Conservation (phyloP, 1,140 invertebrate species). For the Calephelis nemesis region DNA sequence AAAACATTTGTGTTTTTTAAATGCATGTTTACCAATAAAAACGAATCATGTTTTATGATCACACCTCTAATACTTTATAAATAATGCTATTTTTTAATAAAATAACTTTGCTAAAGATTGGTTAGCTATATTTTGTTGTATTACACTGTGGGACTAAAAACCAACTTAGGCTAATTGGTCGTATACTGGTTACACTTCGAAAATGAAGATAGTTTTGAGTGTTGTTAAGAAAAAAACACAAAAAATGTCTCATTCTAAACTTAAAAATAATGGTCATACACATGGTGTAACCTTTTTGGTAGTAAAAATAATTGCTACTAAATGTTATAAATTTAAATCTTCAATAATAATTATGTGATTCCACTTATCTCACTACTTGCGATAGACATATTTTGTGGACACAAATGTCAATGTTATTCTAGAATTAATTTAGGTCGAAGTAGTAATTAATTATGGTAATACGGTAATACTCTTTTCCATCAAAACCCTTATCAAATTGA, state of each 20-base stretch:
- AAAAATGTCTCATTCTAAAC: background rate
- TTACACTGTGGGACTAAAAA: too few relatives aligned
- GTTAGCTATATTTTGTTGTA: too few relatives aligned
- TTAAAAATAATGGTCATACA: background rate
- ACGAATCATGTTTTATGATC: too few relatives aligned
- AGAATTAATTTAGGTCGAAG: conserved; percentile 1
- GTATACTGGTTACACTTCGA: too few relatives aligned
- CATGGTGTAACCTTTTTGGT: background rate
- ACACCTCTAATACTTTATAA: too few relatives aligned
- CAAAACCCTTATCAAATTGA: conserved; percentile 4
- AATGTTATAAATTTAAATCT: conserved; percentile 12
- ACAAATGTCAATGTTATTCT: conserved; percentile 13
- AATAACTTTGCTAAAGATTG: too few relatives aligned
- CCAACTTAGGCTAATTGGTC: too few relatives aligned
- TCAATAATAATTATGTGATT: conserved; percentile 1
- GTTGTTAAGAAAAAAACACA: background rate
- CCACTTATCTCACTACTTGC: conserved; percentile 7
- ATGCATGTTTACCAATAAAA: too few relatives aligned
- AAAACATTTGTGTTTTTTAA: too few relatives aligned
- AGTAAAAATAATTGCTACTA: conserved; percentile 9
- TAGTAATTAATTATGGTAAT: conserved; percentile 11
- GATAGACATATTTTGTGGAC: conserved; percentile 7
- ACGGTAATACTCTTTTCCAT: background rate
- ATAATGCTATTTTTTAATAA: too few relatives aligned
- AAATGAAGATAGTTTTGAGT: too few relatives aligned